Conservation (phyloP, 2,888 invertebrate species). For the Tridacna gigas region DNA sequence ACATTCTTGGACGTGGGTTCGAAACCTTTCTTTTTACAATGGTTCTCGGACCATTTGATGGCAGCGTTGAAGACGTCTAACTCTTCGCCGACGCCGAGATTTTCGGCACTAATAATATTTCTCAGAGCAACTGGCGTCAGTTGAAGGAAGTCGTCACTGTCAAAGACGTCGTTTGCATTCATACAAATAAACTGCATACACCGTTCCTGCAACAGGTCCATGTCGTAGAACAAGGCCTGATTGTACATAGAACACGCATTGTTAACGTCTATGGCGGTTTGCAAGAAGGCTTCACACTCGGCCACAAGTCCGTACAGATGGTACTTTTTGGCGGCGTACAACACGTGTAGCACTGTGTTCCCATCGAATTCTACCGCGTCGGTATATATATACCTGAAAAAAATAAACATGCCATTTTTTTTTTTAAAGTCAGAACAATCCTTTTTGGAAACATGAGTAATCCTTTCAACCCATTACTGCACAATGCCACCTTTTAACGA, state of each 20-base stretch:
- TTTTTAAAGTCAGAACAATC: too few relatives aligned
- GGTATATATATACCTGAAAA: slow-evolving; percentile 56
- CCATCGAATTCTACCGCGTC: slow-evolving; percentile 68
- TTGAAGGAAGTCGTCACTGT: slow-evolving; percentile 55
- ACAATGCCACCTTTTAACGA: too few relatives aligned
- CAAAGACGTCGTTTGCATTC: slow-evolving; percentile 64
- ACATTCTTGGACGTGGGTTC: slow-evolving; percentile 59
- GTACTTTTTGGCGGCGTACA: slow-evolving; percentile 73
- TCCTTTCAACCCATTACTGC: too few relatives aligned
- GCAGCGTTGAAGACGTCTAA: slow-evolving; percentile 65
- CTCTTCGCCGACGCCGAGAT: slow-evolving; percentile 58
- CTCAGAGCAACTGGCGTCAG: slow-evolving; percentile 52
- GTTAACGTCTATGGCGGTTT: slow-evolving; percentile 59
- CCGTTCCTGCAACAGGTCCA: slow-evolving; percentile 55
- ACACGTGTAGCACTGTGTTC: slow-evolving; percentile 64
- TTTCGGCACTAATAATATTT: slow-evolving; percentile 46
- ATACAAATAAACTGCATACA: slow-evolving; percentile 61
- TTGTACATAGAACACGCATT: slow-evolving; percentile 65
- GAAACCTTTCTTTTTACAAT: slow-evolving; percentile 61
- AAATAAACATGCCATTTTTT: too few relatives aligned
- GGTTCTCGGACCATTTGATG: slow-evolving; percentile 61
- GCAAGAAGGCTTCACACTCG: slow-evolving; percentile 66
- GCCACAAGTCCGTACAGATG: slow-evolving; percentile 60
- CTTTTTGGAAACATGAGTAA: too few relatives aligned
- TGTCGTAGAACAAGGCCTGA: slow-evolving; percentile 59